Conservation (phyloP, 2,113 vertebrate genomes). For the Tiliqua scincoides region DNA sequence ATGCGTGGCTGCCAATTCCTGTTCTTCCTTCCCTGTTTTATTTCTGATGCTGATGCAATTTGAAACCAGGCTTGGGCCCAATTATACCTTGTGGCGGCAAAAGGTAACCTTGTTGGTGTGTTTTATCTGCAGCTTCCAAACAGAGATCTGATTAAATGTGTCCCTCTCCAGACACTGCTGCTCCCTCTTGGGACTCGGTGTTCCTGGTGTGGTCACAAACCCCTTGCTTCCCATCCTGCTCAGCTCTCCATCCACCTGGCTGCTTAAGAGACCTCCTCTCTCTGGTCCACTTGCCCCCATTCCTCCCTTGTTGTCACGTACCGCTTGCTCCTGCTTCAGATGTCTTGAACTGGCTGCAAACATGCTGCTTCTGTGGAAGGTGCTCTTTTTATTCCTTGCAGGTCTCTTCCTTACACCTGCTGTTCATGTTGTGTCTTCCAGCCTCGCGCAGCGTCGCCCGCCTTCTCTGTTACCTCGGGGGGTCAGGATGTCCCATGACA, state of each 20-base stretch:
- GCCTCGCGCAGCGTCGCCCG: conserved; percentile 26
- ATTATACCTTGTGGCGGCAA: background rate
- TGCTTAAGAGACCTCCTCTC: background rate
- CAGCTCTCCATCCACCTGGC: too few species aligned
- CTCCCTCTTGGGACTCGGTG: background rate
- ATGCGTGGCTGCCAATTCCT: conserved; percentile 57
- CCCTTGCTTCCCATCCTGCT: too few species aligned
- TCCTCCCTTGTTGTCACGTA: background rate
- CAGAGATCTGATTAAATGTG: background rate
- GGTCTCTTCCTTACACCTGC: background rate
- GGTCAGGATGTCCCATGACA: conserved; percentile 56
- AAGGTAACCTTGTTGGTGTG: background rate
- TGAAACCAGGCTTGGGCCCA: conserved; percentile 8
- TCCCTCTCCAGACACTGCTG: background rate
- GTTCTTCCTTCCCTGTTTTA: background rate
- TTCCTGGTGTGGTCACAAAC: background rate
- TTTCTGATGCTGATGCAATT: conserved; percentile 27
- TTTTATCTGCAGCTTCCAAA: background rate
- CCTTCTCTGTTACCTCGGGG: conserved; percentile 19
- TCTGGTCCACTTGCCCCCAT: background rate
- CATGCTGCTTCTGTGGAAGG: background rate
- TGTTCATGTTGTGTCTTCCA: conserved; percentile 46
- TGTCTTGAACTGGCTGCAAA: background rate
- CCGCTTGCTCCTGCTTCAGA: too few species aligned
- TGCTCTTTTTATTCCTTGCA: too few species aligned